A percentile compares a stretch with the other conserved stretches of the same genome.
These are phyloP conservation scores for Leucoptera coffeella DNA, from an alignment of 2,888 invertebrate genomes.

Conservation along the genomic window DNA sequence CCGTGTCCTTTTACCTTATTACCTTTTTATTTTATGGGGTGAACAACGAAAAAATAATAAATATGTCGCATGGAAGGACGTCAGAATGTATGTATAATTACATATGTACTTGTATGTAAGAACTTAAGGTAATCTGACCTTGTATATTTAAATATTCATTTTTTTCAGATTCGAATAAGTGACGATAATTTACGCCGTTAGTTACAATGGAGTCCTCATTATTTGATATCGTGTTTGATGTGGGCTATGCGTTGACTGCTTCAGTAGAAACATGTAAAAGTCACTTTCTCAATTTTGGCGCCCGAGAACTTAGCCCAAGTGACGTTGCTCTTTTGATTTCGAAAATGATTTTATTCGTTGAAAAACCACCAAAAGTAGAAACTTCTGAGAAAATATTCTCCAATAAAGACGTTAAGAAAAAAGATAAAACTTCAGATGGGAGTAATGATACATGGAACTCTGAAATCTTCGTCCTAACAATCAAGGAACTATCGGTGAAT, in stretches of 20 bases:
- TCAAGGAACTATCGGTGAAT: slow-evolving; percentile 81
- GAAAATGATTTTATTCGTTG: slow-evolving; percentile 81
- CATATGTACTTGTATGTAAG: too few relatives aligned
- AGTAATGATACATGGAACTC: slow-evolving; percentile 77
- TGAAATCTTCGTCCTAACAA: slow-evolving; percentile 87
- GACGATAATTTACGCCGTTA: too few relatives aligned
- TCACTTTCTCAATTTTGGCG: slow-evolving; percentile 74
- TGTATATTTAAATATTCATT: too few relatives aligned
- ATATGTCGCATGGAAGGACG: too few relatives aligned
- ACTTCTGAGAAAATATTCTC: too few relatives aligned
- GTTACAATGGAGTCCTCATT: too few relatives aligned
- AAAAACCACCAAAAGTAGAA: slow-evolving; percentile 53
- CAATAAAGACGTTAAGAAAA: slow-evolving; percentile 15
- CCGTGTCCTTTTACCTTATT: too few relatives aligned
- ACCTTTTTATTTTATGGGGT: too few relatives aligned
- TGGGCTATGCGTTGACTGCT: slow-evolving; percentile 85
- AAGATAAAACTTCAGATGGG: slow-evolving; percentile 33
- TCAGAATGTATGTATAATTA: too few relatives aligned
- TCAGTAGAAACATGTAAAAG: slow-evolving; percentile 84
- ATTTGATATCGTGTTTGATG: slow-evolving; percentile 88
- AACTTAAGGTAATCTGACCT: too few relatives aligned
- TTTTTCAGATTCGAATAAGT: too few relatives aligned
- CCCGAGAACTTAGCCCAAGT: slow-evolving; percentile 74
- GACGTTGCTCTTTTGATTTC: slow-evolving; percentile 81
- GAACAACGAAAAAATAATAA: too few relatives aligned